phyloP scores from a whole-genome alignment of 2,113 vertebrate genomes.

The Puffinus mauretanicus region DNA sequence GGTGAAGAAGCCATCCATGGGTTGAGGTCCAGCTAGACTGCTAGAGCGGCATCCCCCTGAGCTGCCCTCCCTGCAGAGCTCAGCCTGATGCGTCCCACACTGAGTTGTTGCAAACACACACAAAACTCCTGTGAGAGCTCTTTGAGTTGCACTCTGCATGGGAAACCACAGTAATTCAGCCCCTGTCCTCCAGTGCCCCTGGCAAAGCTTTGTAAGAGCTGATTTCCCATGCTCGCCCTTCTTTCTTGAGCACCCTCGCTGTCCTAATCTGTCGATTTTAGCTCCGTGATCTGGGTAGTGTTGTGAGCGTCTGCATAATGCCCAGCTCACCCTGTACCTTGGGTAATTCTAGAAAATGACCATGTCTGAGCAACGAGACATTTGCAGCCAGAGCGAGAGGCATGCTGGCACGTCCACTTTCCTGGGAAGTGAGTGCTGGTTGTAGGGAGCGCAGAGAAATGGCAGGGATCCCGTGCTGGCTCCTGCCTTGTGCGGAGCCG shows the following conservation, averaged over 20 bases:
- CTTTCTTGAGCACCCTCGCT: neutral
- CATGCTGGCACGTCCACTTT: neutral
- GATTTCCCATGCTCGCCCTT: neutral
- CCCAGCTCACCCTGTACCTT: neutral
- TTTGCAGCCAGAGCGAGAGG: neutral
- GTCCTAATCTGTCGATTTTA: accelerated
- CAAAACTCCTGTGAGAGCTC: neutral
- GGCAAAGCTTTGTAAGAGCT: neutral
- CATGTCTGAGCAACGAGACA: neutral
- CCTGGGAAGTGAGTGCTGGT: neutral
- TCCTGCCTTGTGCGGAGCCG: neutral
- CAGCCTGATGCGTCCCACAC: neutral
- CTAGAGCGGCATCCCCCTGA: neutral
- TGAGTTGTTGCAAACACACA: neutral
- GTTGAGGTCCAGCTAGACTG: neutral
- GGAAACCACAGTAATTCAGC: neutral
- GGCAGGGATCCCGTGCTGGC: accelerated
- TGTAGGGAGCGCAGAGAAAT: neutral
- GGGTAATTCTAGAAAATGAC: neutral
- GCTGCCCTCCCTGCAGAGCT: neutral
- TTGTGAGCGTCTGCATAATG: neutral
- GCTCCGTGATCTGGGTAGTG: neutral
- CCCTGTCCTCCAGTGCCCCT: neutral
- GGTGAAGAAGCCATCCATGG: neutral
- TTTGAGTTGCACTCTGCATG: neutral